Conservation (phyloP, 2,113 vertebrate genomes). For the Melanotaenia duboulayi region DNA sequence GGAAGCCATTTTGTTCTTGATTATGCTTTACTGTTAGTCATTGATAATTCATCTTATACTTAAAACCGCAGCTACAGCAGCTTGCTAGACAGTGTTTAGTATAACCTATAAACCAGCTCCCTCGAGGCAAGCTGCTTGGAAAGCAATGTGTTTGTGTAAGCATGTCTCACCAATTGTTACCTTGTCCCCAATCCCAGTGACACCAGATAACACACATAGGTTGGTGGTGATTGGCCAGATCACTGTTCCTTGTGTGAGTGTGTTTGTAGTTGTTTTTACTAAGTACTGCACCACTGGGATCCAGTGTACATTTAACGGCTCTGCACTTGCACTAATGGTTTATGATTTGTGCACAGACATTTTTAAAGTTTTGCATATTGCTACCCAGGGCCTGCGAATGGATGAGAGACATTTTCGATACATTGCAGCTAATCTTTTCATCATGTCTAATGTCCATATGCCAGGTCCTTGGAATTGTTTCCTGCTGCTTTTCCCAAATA, state of each 20-base stretch:
- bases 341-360: too few species aligned
- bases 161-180: conserved; percentile 23
- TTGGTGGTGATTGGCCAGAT: conserved; percentile 71
- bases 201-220: conserved; percentile 59
- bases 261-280: conserved; percentile 59
- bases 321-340: conserved; percentile 45
- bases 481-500: too few species aligned
- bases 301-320: conserved; percentile 53
- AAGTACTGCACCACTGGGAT: conserved; percentile 63
- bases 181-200: conserved; percentile 29
- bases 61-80: conserved; percentile 46
- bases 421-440: neutral
- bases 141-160: too few species aligned
- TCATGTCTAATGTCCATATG: neutral
- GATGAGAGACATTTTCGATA: too few species aligned
- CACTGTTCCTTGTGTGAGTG: conserved; percentile 43
- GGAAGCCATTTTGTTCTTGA: too few species aligned
- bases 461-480: too few species aligned
- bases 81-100: conserved; percentile 40
- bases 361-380: too few species aligned
- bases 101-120: conserved; percentile 32
- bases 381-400: too few species aligned
- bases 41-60: conserved; percentile 28
- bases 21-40: conserved; percentile 16
- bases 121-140: neutral